Conservation (phyloP, 2,888 invertebrate genomes). For the Xestoiulus laeticollis region DNA sequence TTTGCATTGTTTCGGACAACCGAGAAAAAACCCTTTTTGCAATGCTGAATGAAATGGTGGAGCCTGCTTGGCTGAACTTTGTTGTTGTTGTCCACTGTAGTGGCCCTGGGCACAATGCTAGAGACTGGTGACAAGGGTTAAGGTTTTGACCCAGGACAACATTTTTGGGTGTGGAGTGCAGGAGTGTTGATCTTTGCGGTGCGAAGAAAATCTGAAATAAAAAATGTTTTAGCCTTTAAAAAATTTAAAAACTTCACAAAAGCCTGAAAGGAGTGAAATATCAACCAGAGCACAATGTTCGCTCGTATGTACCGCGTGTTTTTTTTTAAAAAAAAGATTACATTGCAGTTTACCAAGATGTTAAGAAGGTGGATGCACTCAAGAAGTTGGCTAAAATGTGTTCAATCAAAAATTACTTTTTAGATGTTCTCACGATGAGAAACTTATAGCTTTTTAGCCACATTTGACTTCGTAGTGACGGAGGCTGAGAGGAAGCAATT, state of each 20-base stretch:
- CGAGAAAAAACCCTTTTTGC: neutral
- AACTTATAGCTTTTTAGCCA: too few relatives aligned
- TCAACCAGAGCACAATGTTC: too few relatives aligned
- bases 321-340: too few relatives aligned
- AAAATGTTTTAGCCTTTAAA: neutral
- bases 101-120: neutral
- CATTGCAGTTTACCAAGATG: too few relatives aligned
- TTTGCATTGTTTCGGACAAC: conserved; percentile 15
- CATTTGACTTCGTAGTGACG: too few relatives aligned
- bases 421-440: too few relatives aligned
- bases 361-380: too few relatives aligned
- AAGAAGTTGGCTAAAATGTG: too few relatives aligned
- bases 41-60: neutral
- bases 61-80: conserved; percentile 13
- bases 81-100: conserved; percentile 32
- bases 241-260: neutral
- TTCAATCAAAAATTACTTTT: too few relatives aligned
- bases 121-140: conserved; percentile 24
- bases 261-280: neutral
- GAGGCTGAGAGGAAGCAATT: too few relatives aligned
- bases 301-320: too few relatives aligned
- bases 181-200: neutral
- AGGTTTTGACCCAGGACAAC: neutral
- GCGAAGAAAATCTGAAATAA: neutral
- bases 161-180: conserved; percentile 14